Conservation (phyloP, 1,140 invertebrate species). For the Lutraria rhynchaena region DNA sequence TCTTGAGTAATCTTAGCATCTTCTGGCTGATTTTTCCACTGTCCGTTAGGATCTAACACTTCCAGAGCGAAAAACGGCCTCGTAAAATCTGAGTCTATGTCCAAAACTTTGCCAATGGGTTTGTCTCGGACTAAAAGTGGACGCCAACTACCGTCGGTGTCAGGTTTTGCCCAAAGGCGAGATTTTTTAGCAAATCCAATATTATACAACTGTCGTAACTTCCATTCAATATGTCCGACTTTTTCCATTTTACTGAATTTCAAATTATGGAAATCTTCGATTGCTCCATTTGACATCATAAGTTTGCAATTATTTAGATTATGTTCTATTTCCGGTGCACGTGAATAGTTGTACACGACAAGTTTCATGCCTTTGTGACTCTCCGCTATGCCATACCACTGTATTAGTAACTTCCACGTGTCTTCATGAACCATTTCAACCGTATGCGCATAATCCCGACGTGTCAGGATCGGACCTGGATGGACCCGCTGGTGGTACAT, state of each 20-base stretch:
- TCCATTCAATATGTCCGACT: constrained; percentile 77
- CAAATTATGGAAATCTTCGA: constrained; percentile 78
- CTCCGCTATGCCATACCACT: constrained; percentile 79
- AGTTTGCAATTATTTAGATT: constrained; percentile 79
- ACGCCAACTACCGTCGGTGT: constrained; percentile 75
- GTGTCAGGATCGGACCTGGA: constrained; percentile 75
- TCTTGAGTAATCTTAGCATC: constrained; percentile 58
- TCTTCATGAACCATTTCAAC: constrained; percentile 79
- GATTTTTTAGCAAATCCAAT: constrained; percentile 67
- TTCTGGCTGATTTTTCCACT: constrained; percentile 71
- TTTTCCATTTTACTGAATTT: constrained; percentile 80
- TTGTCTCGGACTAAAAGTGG: constrained; percentile 73
- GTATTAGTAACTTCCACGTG: constrained; percentile 76
- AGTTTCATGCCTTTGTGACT: constrained; percentile 77
- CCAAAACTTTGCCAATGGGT: constrained; percentile 72
- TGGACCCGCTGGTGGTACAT: constrained; percentile 74
- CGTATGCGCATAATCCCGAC: constrained; percentile 77
- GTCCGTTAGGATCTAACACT: constrained; percentile 60
- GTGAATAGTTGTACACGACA: constrained; percentile 76
- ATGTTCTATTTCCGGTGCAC: constrained; percentile 77
- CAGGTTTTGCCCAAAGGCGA: constrained; percentile 76
- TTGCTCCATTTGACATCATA: constrained; percentile 70
- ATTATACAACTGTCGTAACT: constrained; percentile 71
- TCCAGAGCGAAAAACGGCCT: constrained; percentile 75
- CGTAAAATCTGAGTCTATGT: constrained; percentile 78